A percentile compares a stretch with the other conserved stretches of the same genome.
phyloP scores from a whole-genome alignment of 1,140 invertebrate species.

The Andrena cerasifolii region DNA sequence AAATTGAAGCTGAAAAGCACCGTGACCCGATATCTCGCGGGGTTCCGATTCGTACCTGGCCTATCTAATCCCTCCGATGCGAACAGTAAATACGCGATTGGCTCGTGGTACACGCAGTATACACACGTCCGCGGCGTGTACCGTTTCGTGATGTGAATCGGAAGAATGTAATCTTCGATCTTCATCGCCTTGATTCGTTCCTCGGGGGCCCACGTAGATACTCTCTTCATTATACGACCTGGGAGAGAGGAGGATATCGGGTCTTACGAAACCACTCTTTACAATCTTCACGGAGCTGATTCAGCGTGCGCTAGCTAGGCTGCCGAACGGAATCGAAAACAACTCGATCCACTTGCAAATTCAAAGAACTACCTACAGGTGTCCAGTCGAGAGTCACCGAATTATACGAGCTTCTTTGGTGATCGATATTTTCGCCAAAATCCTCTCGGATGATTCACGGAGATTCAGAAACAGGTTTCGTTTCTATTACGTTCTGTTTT shows the following conservation, averaged over 20 bases:
- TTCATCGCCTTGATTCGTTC: slow-evolving; percentile 21
- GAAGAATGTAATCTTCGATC: slow-evolving; percentile 35
- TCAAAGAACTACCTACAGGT: no score
- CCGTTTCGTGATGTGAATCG: slow-evolving; percentile 18
- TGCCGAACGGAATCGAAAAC: background rate
- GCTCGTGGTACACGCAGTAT: background rate
- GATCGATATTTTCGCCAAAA: background rate
- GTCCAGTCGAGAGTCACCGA: no score
- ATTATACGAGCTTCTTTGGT: background rate
- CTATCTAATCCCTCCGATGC: background rate
- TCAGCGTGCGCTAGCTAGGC: background rate
- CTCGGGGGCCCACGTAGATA: background rate
- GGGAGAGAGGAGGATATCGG: background rate
- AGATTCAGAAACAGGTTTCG: slow-evolving; percentile 1
- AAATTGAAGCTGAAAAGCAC: no score
- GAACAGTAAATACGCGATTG: background rate
- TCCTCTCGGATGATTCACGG: slow-evolving; percentile 4
- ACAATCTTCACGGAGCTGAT: background rate
- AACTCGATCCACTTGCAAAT: background rate
- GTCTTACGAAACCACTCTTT: slow-evolving; percentile 23
- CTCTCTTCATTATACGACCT: slow-evolving; percentile 5
- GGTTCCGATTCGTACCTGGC: background rate
- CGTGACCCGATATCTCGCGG: no score
- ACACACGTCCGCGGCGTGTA: slow-evolving; percentile 11
- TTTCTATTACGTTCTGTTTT: background rate